Base-by-base conservation (phyloP, 2,797 vertebrate genomes). In the Gadopsis bispinosus region DNA sequence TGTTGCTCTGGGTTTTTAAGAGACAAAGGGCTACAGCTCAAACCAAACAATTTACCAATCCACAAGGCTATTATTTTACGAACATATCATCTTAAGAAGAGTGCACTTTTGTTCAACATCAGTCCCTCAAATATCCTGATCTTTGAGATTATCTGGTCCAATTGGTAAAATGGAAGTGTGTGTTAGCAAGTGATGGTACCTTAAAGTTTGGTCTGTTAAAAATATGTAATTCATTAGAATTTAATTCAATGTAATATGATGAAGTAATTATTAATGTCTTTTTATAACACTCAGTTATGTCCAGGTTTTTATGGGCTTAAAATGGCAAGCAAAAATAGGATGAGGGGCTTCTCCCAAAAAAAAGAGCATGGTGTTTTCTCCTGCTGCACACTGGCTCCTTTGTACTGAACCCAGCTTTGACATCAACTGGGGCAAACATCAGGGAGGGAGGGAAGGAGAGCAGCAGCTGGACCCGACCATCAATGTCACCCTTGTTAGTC, bases 401-500 rank as follows among this genome's bases (percentile, higher is more conserved):
- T 94, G 94, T 94, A 80, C 86, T 80, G 80, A 81, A 85, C 87
- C 83, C 83, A 89, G 93, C 91, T 94, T 94, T 94, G 92, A 93
- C 93, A 91, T 93, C 91, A 94, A 91, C 93, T 94, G 88, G 92
- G 91, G 94, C 93, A 94, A 92, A 91, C 83, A 85, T 81, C 83
- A 85, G 88, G 83, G 91, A 85, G 85, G 90, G 91, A 83, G 88
- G 88, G 87, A 88, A 67, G 77, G 88, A 88, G 89, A 69, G 71
- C 78, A 92, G 94, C 94, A 95, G 94, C 95, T 95, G 94, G 92
- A 94, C 86, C 87, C 81, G 62, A 89, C 88, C 85, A 69, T 95
- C 92, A 95, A 95, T 95, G 94, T 95, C 89, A 93, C 92, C 94
- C 91, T 95, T 95, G 94, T 95, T 94, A 87, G 89, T 91, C 87